Evolutionary conservation across 2,888 invertebrate species (phyloP).

Genomic region (Saturnia pavonia): DNA sequence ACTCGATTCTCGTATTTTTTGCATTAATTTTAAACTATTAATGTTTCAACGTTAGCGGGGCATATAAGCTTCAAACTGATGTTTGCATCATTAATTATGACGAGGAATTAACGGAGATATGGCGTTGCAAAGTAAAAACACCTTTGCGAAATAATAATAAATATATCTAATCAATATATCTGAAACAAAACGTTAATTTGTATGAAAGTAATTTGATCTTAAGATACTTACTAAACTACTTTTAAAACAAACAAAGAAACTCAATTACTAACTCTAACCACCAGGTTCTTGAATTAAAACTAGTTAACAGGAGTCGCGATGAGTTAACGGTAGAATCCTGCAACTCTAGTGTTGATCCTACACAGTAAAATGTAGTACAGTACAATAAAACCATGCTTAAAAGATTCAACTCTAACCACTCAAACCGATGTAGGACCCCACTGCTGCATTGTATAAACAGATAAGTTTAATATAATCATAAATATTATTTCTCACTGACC

Average conservation of each 20-base stretch:
- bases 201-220: not conserved
- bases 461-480: no score
- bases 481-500: no score
- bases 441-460: no score
- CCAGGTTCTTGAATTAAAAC: constrained; percentile 42
- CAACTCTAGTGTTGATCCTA: constrained; percentile 11
- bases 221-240: constrained; percentile 7
- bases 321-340: constrained; percentile 35
- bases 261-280: constrained; percentile 41
- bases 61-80: no score
- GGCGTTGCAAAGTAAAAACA: not conserved
- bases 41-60: no score
- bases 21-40: no score
- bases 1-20: no score
- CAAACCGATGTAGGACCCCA: no score
- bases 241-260: constrained; percentile 35
- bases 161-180: not conserved
- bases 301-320: constrained; percentile 44
- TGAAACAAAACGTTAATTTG: not conserved
- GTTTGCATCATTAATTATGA: no score
- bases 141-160: not conserved
- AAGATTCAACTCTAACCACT: not conserved
- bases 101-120: no score
- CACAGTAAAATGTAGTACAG: not conserved
- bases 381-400: not conserved